These are phyloP conservation scores for Zaprionus bogoriensis DNA, from an alignment of 2,888 invertebrate species.

Conservation along the genomic window DNA sequence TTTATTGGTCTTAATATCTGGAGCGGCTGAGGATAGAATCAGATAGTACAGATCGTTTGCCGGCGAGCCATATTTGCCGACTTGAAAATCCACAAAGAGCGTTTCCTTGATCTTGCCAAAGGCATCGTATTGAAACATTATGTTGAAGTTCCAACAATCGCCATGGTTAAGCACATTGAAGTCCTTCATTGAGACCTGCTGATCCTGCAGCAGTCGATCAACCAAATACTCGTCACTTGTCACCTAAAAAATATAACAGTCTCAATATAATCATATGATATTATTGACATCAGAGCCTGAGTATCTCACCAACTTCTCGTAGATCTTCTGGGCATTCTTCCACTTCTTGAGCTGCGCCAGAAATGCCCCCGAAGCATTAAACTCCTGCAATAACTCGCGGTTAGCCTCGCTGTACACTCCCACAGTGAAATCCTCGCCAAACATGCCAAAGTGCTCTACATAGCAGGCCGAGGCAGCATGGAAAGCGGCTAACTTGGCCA, in stretches of 20 bases:
- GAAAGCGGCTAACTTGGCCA: constrained; percentile 80
- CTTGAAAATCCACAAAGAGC: constrained; percentile 75
- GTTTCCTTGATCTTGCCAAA: constrained; percentile 78
- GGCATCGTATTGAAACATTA: constrained; percentile 80
- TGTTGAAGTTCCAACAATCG: constrained; percentile 80
- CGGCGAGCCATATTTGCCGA: constrained; percentile 78
- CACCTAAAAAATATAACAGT: constrained; percentile 37
- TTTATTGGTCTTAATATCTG: constrained; percentile 71
- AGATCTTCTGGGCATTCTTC: constrained; percentile 71
- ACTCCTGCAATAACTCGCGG: constrained; percentile 64
- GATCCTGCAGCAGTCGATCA: constrained; percentile 72
- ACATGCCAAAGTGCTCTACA: constrained; percentile 76
- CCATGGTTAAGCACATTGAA: constrained; percentile 81
- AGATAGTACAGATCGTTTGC: constrained; percentile 77
- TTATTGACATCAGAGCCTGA: neutral
- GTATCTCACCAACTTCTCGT: constrained; percentile 70
- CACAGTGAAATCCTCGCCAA: constrained; percentile 66
- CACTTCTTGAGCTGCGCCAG: constrained; percentile 75
- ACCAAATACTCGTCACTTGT: constrained; percentile 74
- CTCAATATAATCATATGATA: neutral
- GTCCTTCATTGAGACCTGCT: constrained; percentile 55
- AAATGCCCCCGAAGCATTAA: constrained; percentile 72
- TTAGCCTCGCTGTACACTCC: constrained; percentile 72
- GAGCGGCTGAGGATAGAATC: constrained; percentile 65
- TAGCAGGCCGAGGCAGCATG: constrained; percentile 82